These are phyloP conservation scores for Scotopteryx bipunctaria DNA, from an alignment of 2,888 invertebrate species.

Conservation along the genomic window DNA sequence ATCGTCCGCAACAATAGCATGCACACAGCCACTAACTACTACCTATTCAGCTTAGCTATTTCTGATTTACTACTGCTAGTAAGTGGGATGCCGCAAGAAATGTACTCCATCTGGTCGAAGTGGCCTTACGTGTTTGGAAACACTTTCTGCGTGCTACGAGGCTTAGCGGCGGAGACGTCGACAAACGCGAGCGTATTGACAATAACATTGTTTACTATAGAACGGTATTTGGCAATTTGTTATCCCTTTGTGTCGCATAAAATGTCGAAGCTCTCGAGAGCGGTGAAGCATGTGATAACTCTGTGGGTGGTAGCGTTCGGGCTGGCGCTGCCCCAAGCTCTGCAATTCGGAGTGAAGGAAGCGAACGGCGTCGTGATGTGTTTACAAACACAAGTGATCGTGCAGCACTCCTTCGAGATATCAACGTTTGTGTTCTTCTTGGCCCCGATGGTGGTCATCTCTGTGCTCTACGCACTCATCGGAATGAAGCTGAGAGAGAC, in stretches of 20 bases:
- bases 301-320: constrained; percentile 92
- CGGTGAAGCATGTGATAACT: constrained; percentile 89
- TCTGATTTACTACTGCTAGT: constrained; percentile 91
- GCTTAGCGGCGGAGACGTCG: constrained; percentile 90
- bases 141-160: constrained; percentile 90
- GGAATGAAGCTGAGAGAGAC: constrained; percentile 84
- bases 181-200: constrained; percentile 90
- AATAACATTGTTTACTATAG: constrained; percentile 93
- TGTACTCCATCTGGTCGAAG: constrained; percentile 90
- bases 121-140: constrained; percentile 91
- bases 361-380: constrained; percentile 71
- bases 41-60: constrained; percentile 92
- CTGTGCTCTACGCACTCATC: constrained; percentile 87
- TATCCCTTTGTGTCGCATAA: constrained; percentile 88
- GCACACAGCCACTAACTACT: constrained; percentile 92
- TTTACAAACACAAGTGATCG: constrained; percentile 74
- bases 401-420: constrained; percentile 87
- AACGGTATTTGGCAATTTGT: constrained; percentile 86
- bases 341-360: constrained; percentile 71
- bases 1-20: constrained; percentile 91
- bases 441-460: constrained; percentile 89
- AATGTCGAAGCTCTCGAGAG: constrained; percentile 93
- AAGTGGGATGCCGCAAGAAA: constrained; percentile 92
- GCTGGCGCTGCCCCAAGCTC: constrained; percentile 88
- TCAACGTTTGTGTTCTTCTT: constrained; percentile 89